These are phyloP conservation scores for Tribolium madens DNA, from an alignment of 1,140 invertebrate genomes.

Conservation along the genomic window DNA sequence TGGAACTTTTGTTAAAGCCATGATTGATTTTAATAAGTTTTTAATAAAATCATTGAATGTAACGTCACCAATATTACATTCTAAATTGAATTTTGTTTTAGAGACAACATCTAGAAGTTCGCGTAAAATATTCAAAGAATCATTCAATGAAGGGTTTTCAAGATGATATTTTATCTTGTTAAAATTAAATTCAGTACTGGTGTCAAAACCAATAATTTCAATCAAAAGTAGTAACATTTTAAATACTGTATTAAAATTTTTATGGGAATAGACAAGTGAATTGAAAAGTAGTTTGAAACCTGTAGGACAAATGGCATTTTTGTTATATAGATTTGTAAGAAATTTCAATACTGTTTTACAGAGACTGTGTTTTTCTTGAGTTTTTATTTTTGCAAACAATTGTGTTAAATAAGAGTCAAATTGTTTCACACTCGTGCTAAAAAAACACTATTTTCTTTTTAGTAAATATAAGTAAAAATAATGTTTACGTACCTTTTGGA, in stretches of 20 bases:
- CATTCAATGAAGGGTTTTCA: slow-evolving; percentile 38
- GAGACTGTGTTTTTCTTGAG: slow-evolving; percentile 22
- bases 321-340: slow-evolving; percentile 35
- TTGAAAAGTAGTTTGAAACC: slow-evolving; percentile 56
- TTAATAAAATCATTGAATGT: slow-evolving; percentile 56
- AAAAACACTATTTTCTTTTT: slow-evolving; percentile 49
- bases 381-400: slow-evolving; percentile 46
- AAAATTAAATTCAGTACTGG: slow-evolving; percentile 47
- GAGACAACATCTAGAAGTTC: slow-evolving; percentile 53
- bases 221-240: slow-evolving; percentile 57
- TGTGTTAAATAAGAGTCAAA: slow-evolving; percentile 52
- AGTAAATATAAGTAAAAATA: neutral
- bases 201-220: slow-evolving; percentile 56
- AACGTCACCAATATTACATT: slow-evolving; percentile 47
- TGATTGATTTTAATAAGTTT: slow-evolving; percentile 53
- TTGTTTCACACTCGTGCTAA: slow-evolving; percentile 49
- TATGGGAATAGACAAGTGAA: slow-evolving; percentile 50
- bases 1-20: slow-evolving; percentile 45
- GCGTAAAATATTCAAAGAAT: slow-evolving; percentile 46
- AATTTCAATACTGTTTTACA: slow-evolving; percentile 51
- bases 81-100: slow-evolving; percentile 45
- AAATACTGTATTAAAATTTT: slow-evolving; percentile 51
- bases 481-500: slow-evolving; percentile 57
- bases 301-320: slow-evolving; percentile 10
- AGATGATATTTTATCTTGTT: slow-evolving; percentile 17